Evolutionary conservation across 2,113 vertebrate genomes (phyloP), one percentile per base, ranked within the genome.

Genomic region (Delphinus delphis): DNA sequence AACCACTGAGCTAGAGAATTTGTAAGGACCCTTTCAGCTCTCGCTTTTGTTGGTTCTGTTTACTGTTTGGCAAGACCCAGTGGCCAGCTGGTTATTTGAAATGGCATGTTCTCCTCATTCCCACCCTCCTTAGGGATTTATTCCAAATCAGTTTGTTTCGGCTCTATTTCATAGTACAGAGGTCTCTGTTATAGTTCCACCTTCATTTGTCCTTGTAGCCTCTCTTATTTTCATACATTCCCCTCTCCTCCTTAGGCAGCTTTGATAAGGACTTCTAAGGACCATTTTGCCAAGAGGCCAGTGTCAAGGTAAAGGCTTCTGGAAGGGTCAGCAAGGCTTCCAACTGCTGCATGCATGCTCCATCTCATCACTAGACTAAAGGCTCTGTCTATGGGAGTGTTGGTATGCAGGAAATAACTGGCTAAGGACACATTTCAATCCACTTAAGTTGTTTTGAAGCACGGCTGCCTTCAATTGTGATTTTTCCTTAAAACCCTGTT

Each of bases 61-160:
- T n/a, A 62, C 25, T 79, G 26, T 82, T 67, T 67, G 36, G 8
- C 26, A 84, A 96, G 77, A 88, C 71, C 20, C 80, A 94, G 79
- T 67, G 81, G 7, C 86, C 41, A 84, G 67, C 74, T 92, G 74
- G 38, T 95, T 88, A 3, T 97, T 96, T 97, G 97, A 98, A 96
- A 88, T 88, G 86, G 13, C 88, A 63, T 67, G 62, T 47, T 93
- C 87, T 95, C 41, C 11, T 71, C 95, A 31, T 93, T 97, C 15
- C 28, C 83, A 74, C 38, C 91, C 80, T 90, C 31, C 4, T 86
- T 92, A 63, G 55, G 93, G 74, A 96, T 94, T 95, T 97, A 94
- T 97, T 92, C 68, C 89, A 97, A 93, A 65, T 74, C 92, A 81
- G 53, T 90, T 98, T 97, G 87, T 97, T 97, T 92, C 8, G 20